Percentiles rank a stretch among this genome's conserved stretches.
phyloP scores from a whole-genome alignment of 2,797 vertebrate species.

The Odontamblyopus lacepedii region DNA sequence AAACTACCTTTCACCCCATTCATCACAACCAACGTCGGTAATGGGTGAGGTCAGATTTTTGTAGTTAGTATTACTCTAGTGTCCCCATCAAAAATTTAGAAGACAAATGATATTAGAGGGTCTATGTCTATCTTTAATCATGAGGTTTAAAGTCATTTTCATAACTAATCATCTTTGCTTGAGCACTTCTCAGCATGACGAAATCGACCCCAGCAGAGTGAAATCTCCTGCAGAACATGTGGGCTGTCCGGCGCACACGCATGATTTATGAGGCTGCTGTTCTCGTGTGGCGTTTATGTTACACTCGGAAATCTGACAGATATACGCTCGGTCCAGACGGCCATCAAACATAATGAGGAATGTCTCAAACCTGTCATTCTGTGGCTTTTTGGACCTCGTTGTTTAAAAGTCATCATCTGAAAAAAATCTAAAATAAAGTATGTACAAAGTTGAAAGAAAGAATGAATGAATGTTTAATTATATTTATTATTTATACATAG shows the following conservation, averaged over 20 bases:
- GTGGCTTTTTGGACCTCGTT: neutral
- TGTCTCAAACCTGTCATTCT: neutral
- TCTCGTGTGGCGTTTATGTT: constrained; percentile 8
- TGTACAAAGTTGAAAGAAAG: too few relatives aligned
- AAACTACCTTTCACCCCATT: neutral
- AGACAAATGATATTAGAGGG: constrained; percentile 2
- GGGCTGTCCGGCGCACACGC: constrained; percentile 6
- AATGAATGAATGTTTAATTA: too few relatives aligned
- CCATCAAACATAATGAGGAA: neutral
- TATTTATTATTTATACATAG: too few relatives aligned
- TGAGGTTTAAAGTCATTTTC: constrained; percentile 3
- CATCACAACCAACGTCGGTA: neutral
- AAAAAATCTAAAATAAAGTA: too few relatives aligned
- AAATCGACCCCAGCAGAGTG: constrained; percentile 8
- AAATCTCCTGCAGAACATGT: constrained; percentile 1
- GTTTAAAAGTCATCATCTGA: neutral
- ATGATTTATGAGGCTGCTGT: constrained; percentile 10
- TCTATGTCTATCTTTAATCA: constrained; percentile 6
- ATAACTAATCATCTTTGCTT: constrained; percentile 5
- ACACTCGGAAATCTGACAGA: constrained; percentile 3
- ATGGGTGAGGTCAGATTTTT: constrained; percentile 3
- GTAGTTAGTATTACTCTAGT: neutral
- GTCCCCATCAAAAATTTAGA: constrained; percentile 1
- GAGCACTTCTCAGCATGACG: constrained; percentile 9
- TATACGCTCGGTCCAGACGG: neutral